Evolutionary conservation across 2,888 invertebrate genomes (phyloP).

Genomic region (Clusia tigrina): DNA sequence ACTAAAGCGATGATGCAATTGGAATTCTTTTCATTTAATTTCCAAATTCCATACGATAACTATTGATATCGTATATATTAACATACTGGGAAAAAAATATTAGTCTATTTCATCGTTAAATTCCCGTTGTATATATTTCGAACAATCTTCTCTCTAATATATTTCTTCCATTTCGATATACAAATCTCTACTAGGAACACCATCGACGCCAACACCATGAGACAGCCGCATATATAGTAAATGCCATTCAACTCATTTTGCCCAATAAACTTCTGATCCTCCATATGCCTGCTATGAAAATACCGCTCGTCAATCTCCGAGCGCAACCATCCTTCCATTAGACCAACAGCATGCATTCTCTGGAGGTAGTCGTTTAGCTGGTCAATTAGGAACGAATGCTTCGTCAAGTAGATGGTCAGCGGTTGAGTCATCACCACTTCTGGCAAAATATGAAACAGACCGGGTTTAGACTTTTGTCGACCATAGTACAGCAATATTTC

Average conservation of each 20-base stretch:
- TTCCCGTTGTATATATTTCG: too few species aligned
- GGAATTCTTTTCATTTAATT: too few species aligned
- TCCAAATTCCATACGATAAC: too few species aligned
- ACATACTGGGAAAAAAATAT: too few species aligned
- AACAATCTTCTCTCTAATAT: too few species aligned
- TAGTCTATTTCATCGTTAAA: too few species aligned
- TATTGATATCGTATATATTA: too few species aligned
- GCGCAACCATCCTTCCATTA: conserved; percentile 41
- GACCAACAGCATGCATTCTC: conserved; percentile 43
- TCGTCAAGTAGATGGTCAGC: conserved; percentile 44
- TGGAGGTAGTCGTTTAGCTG: conserved; percentile 44
- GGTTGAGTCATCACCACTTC: conserved; percentile 41
- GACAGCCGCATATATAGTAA: background rate
- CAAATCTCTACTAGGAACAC: background rate
- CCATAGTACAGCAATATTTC: conserved; percentile 40
- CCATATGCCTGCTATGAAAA: conserved; percentile 11
- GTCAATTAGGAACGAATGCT: conserved; percentile 48
- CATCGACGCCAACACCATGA: background rate
- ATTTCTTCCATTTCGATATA: too few species aligned
- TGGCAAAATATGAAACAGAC: conserved; percentile 34
- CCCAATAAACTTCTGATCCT: background rate
- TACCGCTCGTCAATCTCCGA: conserved; percentile 36
- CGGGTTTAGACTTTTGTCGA: conserved; percentile 15
- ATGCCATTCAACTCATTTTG: background rate
- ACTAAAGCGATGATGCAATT: too few species aligned